Conservation (phyloP, 2,113 vertebrate genomes). For the Sceloporus undulatus region DNA sequence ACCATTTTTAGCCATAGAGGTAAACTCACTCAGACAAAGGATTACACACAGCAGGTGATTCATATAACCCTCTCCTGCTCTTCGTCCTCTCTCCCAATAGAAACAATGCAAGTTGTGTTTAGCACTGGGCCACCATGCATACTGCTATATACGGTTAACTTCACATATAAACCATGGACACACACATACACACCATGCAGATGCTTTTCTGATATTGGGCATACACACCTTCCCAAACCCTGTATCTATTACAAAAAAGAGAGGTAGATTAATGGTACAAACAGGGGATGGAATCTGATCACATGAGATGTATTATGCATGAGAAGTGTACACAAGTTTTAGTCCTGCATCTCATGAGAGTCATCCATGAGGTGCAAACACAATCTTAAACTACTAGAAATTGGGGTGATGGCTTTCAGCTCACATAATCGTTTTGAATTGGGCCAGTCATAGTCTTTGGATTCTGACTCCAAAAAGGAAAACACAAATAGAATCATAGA, state of each 20-base stretch:
- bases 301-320: neutral
- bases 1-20: neutral
- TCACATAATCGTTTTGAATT: neutral
- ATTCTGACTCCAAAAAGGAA: neutral
- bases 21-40: neutral
- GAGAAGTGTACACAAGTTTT: neutral
- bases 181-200: neutral
- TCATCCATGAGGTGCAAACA: neutral
- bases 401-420: neutral
- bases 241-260: neutral
- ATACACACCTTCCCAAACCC: neutral
- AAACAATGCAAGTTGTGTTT: neutral
- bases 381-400: neutral
- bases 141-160: neutral
- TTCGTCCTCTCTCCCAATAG: neutral
- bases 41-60: neutral
- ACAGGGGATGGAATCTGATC: neutral
- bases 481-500: neutral
- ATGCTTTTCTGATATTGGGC: too few relatives aligned
- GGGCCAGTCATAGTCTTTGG: neutral
- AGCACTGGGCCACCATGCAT: neutral
- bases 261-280: neutral
- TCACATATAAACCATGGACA: neutral
- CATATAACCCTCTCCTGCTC: neutral
- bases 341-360: neutral